Evolutionary conservation across 2,113 vertebrate species (phyloP).

Genomic region (Cricetomys ansorgei): DNA sequence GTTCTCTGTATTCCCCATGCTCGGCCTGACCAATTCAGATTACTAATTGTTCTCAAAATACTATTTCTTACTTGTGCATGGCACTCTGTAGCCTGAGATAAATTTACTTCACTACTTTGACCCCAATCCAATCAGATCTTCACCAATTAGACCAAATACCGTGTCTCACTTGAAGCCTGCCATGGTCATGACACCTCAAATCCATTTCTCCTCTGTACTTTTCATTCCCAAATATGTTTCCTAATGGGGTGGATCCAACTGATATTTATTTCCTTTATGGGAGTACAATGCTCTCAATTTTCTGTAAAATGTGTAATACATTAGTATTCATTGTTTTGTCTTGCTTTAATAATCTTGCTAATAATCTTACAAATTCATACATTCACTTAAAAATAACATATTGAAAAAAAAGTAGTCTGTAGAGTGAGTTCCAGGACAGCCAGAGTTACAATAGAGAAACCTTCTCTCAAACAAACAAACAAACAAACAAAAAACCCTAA

Average conservation of each 20-base stretch:
- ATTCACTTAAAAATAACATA: background rate
- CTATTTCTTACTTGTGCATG: background rate
- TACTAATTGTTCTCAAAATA: background rate
- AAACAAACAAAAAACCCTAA: too few relatives aligned
- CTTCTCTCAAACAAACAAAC: too few relatives aligned
- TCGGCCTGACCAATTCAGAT: background rate
- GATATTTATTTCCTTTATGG: background rate
- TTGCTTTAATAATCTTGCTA: background rate
- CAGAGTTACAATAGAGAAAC: too few relatives aligned
- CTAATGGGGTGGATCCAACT: background rate
- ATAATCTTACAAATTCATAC: background rate
- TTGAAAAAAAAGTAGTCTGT: too few relatives aligned
- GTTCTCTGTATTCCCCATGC: background rate
- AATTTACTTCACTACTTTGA: background rate
- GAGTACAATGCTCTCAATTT: background rate
- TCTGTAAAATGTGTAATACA: background rate
- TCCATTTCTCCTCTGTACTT: background rate
- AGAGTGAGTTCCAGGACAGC: too few relatives aligned
- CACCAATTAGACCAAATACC: background rate
- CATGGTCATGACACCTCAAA: background rate
- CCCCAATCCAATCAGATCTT: background rate
- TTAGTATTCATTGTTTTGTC: background rate
- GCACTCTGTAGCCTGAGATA: background rate
- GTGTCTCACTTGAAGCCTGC: background rate
- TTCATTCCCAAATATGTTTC: background rate